Evolutionary conservation across 1,140 invertebrate genomes (phyloP).

Genomic region (Penaeus chinensis): DNA sequence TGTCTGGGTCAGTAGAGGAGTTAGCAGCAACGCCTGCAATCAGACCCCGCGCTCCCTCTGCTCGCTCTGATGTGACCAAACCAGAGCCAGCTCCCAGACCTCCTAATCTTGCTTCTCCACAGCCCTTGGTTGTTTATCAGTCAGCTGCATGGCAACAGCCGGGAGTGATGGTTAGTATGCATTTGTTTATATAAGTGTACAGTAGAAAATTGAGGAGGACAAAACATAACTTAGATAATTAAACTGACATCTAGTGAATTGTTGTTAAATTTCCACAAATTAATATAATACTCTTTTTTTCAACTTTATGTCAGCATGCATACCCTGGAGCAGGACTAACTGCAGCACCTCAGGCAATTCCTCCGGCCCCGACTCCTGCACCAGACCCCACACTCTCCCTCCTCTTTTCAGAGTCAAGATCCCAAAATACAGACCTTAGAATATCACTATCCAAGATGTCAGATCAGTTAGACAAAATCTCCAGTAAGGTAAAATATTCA

Average conservation of each 20-base stretch:
- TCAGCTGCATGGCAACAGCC: conserved; percentile 17
- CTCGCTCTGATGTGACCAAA: neutral
- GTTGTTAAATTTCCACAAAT: too few relatives aligned
- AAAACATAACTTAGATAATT: too few relatives aligned
- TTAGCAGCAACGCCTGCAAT: conserved; percentile 27
- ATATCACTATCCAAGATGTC: conserved; percentile 38
- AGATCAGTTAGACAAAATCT: conserved; percentile 29
- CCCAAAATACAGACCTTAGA: conserved; percentile 45
- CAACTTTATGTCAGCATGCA: too few relatives aligned
- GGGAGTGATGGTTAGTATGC: neutral
- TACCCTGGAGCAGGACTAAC: too few relatives aligned
- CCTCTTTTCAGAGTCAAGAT: conserved; percentile 36
- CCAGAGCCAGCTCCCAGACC: conserved; percentile 32
- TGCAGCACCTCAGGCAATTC: too few relatives aligned
- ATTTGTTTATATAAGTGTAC: too few relatives aligned
- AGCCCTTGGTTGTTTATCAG: conserved; percentile 30
- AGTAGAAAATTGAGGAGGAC: too few relatives aligned
- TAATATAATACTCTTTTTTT: too few relatives aligned
- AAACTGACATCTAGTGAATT: too few relatives aligned
- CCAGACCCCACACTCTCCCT: conserved; percentile 37
- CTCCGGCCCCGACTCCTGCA: neutral
- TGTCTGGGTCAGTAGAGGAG: conserved; percentile 34
- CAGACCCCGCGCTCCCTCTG: conserved; percentile 1
- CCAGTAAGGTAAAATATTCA: conserved; percentile 23
- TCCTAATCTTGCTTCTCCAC: conserved; percentile 3